These are phyloP conservation scores for Mustelus asterias DNA, from an alignment of 2,113 vertebrate species.

Conservation along the genomic window DNA sequence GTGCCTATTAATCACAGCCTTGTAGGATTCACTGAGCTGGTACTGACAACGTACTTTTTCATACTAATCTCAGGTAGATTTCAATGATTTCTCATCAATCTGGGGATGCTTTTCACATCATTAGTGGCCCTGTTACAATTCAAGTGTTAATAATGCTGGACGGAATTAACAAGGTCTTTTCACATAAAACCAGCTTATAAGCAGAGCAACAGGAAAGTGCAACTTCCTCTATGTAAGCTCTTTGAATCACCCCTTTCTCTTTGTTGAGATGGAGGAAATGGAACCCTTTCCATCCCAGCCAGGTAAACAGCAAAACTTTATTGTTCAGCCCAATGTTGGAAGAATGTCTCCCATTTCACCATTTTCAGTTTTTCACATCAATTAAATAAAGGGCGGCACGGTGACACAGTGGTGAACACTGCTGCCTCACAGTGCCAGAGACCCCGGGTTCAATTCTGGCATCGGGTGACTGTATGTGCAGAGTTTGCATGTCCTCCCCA, in stretches of 20 bases:
- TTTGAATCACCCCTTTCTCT: neutral
- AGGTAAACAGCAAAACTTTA: neutral
- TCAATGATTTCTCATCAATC: constrained; percentile 17
- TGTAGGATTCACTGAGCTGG: constrained; percentile 26
- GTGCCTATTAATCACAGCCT: constrained; percentile 31
- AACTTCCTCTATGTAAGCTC: neutral
- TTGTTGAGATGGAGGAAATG: neutral
- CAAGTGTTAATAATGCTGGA: neutral
- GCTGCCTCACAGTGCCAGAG: too few species aligned
- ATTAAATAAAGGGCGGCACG: neutral
- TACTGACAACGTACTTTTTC: neutral
- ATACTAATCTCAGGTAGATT: constrained; percentile 18
- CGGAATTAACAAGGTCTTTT: neutral
- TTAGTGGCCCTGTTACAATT: neutral
- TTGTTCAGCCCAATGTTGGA: neutral
- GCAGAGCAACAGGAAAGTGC: neutral
- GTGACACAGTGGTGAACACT: too few species aligned
- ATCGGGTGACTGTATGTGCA: too few species aligned
- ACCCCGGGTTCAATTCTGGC: too few species aligned
- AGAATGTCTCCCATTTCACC: neutral
- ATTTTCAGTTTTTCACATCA: neutral
- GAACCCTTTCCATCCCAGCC: neutral
- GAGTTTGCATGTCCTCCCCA: too few species aligned
- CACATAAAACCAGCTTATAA: neutral
- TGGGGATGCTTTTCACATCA: neutral